phyloP scores from a whole-genome alignment of 1,140 invertebrate species.

The Oppia nitens region DNA sequence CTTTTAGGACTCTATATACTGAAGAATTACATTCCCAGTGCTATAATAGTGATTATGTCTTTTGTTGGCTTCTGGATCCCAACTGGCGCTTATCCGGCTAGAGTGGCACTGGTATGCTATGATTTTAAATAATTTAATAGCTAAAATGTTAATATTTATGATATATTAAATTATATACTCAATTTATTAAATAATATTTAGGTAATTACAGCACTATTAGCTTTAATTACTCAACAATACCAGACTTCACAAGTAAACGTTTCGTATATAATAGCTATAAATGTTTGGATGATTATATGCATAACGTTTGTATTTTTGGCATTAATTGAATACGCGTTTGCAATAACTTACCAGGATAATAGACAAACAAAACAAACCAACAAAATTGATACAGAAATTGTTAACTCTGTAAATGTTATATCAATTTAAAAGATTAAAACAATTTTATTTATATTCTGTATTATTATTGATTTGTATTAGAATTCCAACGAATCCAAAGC shows the following conservation, averaged over 20 bases:
- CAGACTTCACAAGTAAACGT: constrained; percentile 33
- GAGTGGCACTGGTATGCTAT: constrained; percentile 35
- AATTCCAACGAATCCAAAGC: background rate
- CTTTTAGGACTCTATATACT: constrained; percentile 1
- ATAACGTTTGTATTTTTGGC: constrained; percentile 70
- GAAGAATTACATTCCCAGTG: constrained; percentile 7
- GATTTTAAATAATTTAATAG: background rate
- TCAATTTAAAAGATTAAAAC: background rate
- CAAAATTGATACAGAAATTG: background rate
- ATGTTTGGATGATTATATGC: constrained; percentile 40
- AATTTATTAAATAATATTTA: background rate
- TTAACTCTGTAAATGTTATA: background rate
- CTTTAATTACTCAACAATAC: constrained; percentile 50
- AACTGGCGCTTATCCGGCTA: constrained; percentile 37
- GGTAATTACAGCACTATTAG: constrained; percentile 38
- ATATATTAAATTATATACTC: background rate
- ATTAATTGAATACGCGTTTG: constrained; percentile 63
- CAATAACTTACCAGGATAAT: constrained; percentile 24
- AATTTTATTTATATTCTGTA: background rate
- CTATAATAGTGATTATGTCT: constrained; percentile 10
- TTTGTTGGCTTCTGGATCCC: constrained; percentile 14
- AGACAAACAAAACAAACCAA: background rate
- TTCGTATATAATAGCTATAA: constrained; percentile 36
- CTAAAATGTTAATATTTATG: no score
- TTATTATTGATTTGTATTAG: background rate